Conservation (phyloP, 2,888 invertebrate genomes). For the Cheilosia variabilis region DNA sequence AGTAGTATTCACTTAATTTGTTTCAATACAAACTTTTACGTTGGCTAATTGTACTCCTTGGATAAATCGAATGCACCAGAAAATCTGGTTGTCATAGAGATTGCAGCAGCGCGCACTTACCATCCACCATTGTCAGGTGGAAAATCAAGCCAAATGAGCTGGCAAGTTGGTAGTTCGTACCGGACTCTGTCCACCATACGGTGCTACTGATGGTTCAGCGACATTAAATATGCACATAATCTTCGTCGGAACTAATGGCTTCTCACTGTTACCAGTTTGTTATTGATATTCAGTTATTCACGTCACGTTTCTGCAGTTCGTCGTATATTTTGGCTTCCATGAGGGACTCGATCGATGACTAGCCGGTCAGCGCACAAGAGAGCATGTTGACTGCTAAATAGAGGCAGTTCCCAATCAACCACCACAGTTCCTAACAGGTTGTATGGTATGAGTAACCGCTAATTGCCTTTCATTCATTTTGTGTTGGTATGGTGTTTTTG, state of each 20-base stretch:
- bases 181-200: conserved; percentile 20
- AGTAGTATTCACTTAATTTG: not conserved
- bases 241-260: conserved; percentile 63
- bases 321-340: conserved; percentile 38
- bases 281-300: conserved; percentile 72
- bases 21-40: not conserved
- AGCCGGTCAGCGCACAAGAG: not conserved
- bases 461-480: conserved; percentile 22
- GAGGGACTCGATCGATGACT: conserved; percentile 58
- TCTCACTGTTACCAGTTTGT: conserved; percentile 59
- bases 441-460: conserved; percentile 5
- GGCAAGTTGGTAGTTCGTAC: not conserved
- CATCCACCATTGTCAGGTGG: conserved; percentile 6
- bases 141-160: conserved; percentile 28
- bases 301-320: conserved; percentile 59
- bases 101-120: not conserved
- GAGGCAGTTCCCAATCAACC: conserved; percentile 10
- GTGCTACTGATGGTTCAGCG: not conserved
- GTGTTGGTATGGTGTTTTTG: not conserved
- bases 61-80: not conserved
- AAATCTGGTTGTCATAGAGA: conserved; percentile 33
- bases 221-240: conserved; percentile 67
- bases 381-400: not conserved
- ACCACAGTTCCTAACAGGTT: conserved; percentile 34
- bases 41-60: not conserved